A percentile compares a stretch with the other conserved stretches of the same genome.
These are phyloP conservation scores for Sebastes itinus DNA, from an alignment of 2,797 vertebrate species.

Conservation along the genomic window DNA sequence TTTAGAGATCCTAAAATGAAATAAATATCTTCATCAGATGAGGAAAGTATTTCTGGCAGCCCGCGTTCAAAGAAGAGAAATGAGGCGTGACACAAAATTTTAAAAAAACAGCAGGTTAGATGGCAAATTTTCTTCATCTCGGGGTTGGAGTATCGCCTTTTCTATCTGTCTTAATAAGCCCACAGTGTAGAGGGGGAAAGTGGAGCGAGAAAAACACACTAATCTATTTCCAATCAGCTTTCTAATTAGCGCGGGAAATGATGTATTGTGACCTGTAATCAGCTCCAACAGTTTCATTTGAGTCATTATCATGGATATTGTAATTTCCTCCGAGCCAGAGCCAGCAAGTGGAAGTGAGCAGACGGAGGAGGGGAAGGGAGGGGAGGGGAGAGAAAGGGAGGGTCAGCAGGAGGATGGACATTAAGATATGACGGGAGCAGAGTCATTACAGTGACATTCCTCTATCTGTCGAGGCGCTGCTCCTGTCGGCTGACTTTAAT, in stretches of 20 bases:
- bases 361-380: neutral
- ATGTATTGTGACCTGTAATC: conserved; percentile 80
- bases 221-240: conserved; percentile 81
- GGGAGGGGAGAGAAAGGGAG: neutral
- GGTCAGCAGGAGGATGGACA: conserved; percentile 61
- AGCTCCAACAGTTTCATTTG: conserved; percentile 72
- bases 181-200: conserved; percentile 35
- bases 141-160: conserved; percentile 35
- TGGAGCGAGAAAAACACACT: conserved; percentile 64
- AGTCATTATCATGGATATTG: conserved; percentile 79
- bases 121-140: conserved; percentile 13
- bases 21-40: conserved; percentile 13
- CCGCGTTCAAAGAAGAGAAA: conserved; percentile 14
- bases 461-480: conserved; percentile 51
- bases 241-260: conserved; percentile 77
- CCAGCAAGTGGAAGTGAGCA: conserved; percentile 50
- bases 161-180: conserved; percentile 52
- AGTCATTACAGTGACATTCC: conserved; percentile 73
- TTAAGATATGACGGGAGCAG: conserved; percentile 55
- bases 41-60: conserved; percentile 5
- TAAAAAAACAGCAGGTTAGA: conserved; percentile 4
- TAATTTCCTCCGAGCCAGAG: conserved; percentile 67
- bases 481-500: conserved; percentile 59
- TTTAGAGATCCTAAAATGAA: conserved; percentile 10
- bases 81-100: conserved; percentile 6